Percentiles rank a stretch among this genome's conserved stretches.
Conservation (phyloP, 2,797 vertebrate species). For the Oreochromis mossambicus region DNA sequence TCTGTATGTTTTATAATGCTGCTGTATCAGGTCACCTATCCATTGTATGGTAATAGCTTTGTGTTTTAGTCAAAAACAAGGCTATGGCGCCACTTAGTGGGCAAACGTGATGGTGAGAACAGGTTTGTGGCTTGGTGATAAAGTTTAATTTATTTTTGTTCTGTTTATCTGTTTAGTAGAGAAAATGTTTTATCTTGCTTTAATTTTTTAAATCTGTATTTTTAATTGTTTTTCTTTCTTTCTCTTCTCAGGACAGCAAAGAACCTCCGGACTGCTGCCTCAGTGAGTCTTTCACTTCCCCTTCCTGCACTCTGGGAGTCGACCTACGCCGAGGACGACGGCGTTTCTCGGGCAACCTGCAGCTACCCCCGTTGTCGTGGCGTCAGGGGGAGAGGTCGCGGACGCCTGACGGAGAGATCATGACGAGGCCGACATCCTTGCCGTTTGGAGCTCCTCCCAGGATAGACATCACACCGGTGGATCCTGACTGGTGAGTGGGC, state of each 20-base stretch:
- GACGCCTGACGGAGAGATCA: slow-evolving; percentile 85
- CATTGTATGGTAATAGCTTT: not conserved
- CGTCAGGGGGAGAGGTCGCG: slow-evolving; percentile 83
- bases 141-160: not conserved
- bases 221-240: not conserved
- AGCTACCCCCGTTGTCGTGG: slow-evolving; percentile 90
- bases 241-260: slow-evolving; percentile 76
- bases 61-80: not conserved
- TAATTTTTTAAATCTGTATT: not conserved
- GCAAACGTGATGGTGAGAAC: not conserved
- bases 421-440: slow-evolving; percentile 87
- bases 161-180: not conserved
- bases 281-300: slow-evolving; percentile 88
- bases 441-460: slow-evolving; percentile 85
- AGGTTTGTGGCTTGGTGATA: not conserved
- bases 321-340: slow-evolving; percentile 88
- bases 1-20: not conserved
- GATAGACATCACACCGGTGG: slow-evolving; percentile 91
- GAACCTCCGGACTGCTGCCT: slow-evolving; percentile 84
- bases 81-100: slow-evolving; percentile 54
- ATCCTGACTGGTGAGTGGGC: slow-evolving; percentile 85
- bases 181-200: not conserved
- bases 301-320: slow-evolving; percentile 85
- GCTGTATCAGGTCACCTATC: no score
- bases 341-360: slow-evolving; percentile 89